Percentiles rank a stretch among this genome's conserved stretches.
These are phyloP conservation scores for Bubalus kerabau DNA, from an alignment of 2,113 vertebrate genomes.

Conservation along the genomic window DNA sequence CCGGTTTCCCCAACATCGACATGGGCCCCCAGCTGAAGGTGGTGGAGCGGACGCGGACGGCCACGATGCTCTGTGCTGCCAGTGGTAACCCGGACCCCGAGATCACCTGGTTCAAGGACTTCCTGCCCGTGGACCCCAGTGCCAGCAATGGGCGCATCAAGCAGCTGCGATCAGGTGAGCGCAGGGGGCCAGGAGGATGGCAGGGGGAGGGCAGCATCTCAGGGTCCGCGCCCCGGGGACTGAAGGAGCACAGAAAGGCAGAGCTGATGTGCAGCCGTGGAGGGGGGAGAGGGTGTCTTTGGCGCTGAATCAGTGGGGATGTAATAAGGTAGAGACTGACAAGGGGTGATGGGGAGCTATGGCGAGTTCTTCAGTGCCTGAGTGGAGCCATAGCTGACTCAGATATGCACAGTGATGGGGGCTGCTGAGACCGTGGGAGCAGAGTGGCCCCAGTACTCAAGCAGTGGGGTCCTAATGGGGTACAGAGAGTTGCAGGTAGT, in stretches of 20 bases:
- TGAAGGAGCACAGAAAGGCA: not conserved
- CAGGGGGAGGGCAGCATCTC: fast-evolving
- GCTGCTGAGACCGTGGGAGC: not conserved
- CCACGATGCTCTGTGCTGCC: slow-evolving; percentile 97
- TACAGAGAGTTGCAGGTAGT: not conserved
- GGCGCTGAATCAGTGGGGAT: not conserved
- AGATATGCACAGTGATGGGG: not conserved
- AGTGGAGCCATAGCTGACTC: not conserved
- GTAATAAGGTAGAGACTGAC: not conserved
- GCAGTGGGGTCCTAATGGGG: not conserved
- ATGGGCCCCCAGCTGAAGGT: slow-evolving; percentile 99
- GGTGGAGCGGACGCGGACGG: slow-evolving; percentile 95
- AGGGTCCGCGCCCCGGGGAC: not conserved
- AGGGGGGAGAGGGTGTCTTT: not conserved
- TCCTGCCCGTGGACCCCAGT: slow-evolving; percentile 95
- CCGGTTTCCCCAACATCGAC: slow-evolving; percentile 96
- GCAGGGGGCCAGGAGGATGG: fast-evolving
- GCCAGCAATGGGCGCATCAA: slow-evolving; percentile 95
- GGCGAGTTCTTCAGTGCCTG: not conserved
- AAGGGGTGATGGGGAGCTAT: not conserved
- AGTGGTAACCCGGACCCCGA: slow-evolving; percentile 97
- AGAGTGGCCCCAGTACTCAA: not conserved
- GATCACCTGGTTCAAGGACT: slow-evolving; percentile 99
- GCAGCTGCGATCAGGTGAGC: slow-evolving; percentile 96
- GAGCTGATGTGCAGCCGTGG: fast-evolving